Evolutionary conservation across 2,888 invertebrate species (phyloP).

Genomic region (Apotomis turbidana): DNA sequence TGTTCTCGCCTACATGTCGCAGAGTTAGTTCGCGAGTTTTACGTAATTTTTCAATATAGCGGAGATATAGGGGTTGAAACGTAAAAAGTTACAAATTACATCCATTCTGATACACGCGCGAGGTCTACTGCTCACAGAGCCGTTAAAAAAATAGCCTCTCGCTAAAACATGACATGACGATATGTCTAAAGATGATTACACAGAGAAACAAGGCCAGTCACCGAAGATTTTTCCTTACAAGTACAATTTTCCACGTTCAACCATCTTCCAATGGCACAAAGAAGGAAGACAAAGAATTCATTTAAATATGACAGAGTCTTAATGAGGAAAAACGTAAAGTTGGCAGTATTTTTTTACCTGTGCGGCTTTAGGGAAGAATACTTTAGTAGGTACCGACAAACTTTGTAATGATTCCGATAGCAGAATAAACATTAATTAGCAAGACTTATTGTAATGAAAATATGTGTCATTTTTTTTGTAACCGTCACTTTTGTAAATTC

Average conservation of each 20-base stretch:
- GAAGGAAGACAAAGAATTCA: slow-evolving; percentile 27
- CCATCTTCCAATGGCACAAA: slow-evolving; percentile 20
- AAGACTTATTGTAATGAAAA: no score
- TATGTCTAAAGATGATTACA: not conserved
- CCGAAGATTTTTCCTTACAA: not conserved
- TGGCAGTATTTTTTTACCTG: slow-evolving; percentile 14
- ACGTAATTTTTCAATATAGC: no score
- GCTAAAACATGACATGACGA: not conserved
- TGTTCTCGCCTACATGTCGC: no score
- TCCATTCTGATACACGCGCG: no score
- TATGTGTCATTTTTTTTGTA: no score
- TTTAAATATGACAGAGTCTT: slow-evolving; percentile 31
- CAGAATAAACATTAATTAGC: no score
- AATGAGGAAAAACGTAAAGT: slow-evolving; percentile 29
- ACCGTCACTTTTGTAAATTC: no score
- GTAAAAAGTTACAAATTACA: no score
- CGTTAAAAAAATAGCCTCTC: not conserved
- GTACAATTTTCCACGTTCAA: slow-evolving; percentile 15
- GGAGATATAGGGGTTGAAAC: no score
- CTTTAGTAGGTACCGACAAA: not conserved
- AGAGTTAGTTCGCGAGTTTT: no score
- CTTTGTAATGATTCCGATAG: not conserved
- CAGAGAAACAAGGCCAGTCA: not conserved
- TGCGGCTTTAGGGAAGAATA: not conserved
- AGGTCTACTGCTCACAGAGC: no score